These are phyloP conservation scores for Girardia tigrina DNA, from an alignment of 2,888 invertebrate genomes.

Conservation along the genomic window DNA sequence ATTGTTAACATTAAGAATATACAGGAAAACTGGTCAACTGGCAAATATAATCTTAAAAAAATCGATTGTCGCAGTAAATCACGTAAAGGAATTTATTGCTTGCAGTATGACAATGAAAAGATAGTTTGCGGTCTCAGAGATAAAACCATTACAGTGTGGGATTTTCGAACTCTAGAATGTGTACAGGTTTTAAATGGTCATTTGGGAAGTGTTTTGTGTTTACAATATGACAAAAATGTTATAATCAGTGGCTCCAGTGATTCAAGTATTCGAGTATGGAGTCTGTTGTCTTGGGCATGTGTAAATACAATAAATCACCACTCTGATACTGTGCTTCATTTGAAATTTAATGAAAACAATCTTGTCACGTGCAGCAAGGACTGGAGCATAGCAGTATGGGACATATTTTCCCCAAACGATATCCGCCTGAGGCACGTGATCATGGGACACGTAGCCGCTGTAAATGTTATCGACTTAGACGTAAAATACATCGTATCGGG, in stretches of 20 bases:
- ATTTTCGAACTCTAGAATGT: slow-evolving; percentile 79
- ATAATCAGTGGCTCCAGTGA: slow-evolving; percentile 96
- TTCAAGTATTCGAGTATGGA: slow-evolving; percentile 90
- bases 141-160: slow-evolving; percentile 98
- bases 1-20: slow-evolving; percentile 64
- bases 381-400: slow-evolving; percentile 98
- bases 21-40: slow-evolving; percentile 93
- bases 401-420: slow-evolving; percentile 85
- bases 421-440: slow-evolving; percentile 83
- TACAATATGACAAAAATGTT: slow-evolving; percentile 95
- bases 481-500: slow-evolving; percentile 98
- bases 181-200: slow-evolving; percentile 84
- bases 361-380: slow-evolving; percentile 99
- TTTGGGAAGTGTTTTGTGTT: slow-evolving; percentile 91
- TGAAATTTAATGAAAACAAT: slow-evolving; percentile 94
- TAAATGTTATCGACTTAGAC: slow-evolving; percentile 98
- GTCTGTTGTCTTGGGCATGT: slow-evolving; percentile 84
- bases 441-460: slow-evolving; percentile 95
- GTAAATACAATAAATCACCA: slow-evolving; percentile 96
- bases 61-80: slow-evolving; percentile 98
- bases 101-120: slow-evolving; percentile 97
- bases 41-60: slow-evolving; percentile 79
- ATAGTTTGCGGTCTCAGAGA: slow-evolving; percentile 94
- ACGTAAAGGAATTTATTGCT: slow-evolving; percentile 96
- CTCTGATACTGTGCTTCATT: slow-evolving; percentile 94